Percentiles rank a stretch among this genome's conserved stretches.
These are phyloP conservation scores for Drosophila carrolli DNA, from an alignment of 1,140 invertebrate species.

Conservation along the genomic window DNA sequence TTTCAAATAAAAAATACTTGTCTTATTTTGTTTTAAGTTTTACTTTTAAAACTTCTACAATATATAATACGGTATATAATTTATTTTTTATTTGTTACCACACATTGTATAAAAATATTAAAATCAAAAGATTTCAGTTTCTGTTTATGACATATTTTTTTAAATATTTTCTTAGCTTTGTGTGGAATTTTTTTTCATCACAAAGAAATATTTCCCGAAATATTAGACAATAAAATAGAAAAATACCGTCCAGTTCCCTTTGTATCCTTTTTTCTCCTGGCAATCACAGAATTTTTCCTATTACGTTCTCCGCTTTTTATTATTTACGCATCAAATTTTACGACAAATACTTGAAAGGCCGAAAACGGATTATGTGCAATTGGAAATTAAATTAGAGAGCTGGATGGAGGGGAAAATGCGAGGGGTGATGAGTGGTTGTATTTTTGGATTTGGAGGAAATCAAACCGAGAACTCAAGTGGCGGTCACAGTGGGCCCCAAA, in stretches of 20 bases:
- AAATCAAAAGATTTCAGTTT: not conserved
- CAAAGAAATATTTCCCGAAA: conserved; percentile 12
- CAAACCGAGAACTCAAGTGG: conserved; percentile 47
- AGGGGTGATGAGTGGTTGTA: conserved; percentile 23
- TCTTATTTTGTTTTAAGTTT: too few relatives aligned
- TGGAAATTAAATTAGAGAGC: conserved; percentile 77
- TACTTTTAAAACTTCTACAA: too few relatives aligned
- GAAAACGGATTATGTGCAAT: conserved; percentile 80
- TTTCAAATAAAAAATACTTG: too few relatives aligned
- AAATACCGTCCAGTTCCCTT: not conserved
- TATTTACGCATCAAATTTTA: conserved; percentile 79
- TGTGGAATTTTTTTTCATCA: not conserved
- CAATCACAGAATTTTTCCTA: conserved; percentile 63
- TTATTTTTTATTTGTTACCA: too few relatives aligned
- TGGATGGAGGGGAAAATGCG: conserved; percentile 23
- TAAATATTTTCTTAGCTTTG: not conserved
- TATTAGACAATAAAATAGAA: not conserved
- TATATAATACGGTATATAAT: too few relatives aligned
- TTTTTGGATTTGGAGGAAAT: conserved; percentile 9
- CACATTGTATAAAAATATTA: not conserved
- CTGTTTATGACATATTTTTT: conserved; percentile 36
- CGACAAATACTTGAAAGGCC: conserved; percentile 66
- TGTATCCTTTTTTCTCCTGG: conserved; percentile 3
- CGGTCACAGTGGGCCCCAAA: conserved; percentile 44
- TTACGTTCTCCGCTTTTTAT: conserved; percentile 36